Conservation (phyloP, 30 jellyfish, hydroid and myxozoan genomes). For the Aurelia sp. region DNA sequence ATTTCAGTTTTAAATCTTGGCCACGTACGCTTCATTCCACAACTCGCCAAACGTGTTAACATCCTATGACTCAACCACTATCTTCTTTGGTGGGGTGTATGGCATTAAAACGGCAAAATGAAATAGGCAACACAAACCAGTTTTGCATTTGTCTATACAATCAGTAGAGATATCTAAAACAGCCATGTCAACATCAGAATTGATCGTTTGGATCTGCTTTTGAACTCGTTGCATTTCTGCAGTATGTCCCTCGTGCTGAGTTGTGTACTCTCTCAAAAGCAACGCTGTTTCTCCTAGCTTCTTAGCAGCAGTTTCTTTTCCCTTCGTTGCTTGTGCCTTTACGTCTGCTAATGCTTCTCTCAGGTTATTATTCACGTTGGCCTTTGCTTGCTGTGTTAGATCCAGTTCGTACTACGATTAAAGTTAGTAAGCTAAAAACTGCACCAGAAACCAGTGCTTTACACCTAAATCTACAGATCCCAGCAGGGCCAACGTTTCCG, state of each 20-base stretch:
- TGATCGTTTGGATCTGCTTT: not conserved
- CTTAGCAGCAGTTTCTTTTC: slow-evolving; percentile 8
- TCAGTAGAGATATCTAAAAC: slow-evolving; percentile 44
- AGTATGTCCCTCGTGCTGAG: not conserved
- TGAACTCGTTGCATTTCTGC: slow-evolving; percentile 21
- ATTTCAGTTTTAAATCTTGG: too few relatives aligned
- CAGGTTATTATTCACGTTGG: slow-evolving; percentile 18
- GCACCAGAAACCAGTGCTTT: not conserved
- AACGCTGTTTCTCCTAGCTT: not conserved
- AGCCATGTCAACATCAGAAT: slow-evolving; percentile 6
- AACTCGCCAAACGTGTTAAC: too few relatives aligned
- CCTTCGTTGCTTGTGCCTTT: slow-evolving; percentile 16
- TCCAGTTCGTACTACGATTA: slow-evolving; percentile 2
- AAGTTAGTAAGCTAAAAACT: not conserved
- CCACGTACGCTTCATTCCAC: too few relatives aligned
- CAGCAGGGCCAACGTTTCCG: too few relatives aligned
- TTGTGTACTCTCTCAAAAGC: not conserved
- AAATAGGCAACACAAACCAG: slow-evolving; percentile 5
- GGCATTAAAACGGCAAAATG: too few relatives aligned
- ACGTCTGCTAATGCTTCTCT: slow-evolving; percentile 3
- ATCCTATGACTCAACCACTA: too few relatives aligned
- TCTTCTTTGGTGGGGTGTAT: too few relatives aligned
- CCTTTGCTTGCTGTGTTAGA: slow-evolving; percentile 22
- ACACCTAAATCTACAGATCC: not conserved
- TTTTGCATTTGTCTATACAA: slow-evolving; percentile 48